phyloP scores from a whole-genome alignment of 2,797 vertebrate species.

The Sitta carolinensis region DNA sequence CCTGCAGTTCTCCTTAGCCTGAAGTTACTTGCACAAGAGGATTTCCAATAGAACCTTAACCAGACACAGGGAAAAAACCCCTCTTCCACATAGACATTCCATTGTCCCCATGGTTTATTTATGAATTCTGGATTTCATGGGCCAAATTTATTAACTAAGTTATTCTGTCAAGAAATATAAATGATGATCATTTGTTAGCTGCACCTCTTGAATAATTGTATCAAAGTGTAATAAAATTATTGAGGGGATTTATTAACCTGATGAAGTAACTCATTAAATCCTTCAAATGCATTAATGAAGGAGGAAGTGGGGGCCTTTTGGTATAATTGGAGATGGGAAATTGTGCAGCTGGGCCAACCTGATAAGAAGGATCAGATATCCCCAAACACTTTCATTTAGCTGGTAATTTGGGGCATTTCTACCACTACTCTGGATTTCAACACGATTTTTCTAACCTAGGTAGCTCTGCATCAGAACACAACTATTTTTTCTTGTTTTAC shows the following conservation, averaged over 20 bases:
- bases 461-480: neutral
- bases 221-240: constrained; percentile 47
- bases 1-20: neutral
- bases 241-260: constrained; percentile 63
- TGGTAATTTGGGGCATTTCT: neutral
- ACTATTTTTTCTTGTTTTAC: neutral
- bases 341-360: neutral
- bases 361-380: constrained; percentile 20
- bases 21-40: neutral
- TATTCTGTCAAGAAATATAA: constrained; percentile 40
- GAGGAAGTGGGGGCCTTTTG: neutral
- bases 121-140: constrained; percentile 1
- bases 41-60: neutral
- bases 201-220: constrained; percentile 16
- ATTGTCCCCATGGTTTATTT: neutral
- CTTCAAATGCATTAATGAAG: constrained; percentile 39
- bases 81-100: neutral
- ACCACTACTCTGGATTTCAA: neutral
- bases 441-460: neutral
- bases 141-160: constrained; percentile 16
- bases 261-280: constrained; percentile 61
- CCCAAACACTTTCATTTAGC: neutral
- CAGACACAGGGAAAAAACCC: neutral
- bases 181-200: constrained; percentile 41
- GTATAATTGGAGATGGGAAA: constrained; percentile 14